Base-by-base conservation (phyloP, 2,888 invertebrate species). In the Acrobasis repandana region DNA sequence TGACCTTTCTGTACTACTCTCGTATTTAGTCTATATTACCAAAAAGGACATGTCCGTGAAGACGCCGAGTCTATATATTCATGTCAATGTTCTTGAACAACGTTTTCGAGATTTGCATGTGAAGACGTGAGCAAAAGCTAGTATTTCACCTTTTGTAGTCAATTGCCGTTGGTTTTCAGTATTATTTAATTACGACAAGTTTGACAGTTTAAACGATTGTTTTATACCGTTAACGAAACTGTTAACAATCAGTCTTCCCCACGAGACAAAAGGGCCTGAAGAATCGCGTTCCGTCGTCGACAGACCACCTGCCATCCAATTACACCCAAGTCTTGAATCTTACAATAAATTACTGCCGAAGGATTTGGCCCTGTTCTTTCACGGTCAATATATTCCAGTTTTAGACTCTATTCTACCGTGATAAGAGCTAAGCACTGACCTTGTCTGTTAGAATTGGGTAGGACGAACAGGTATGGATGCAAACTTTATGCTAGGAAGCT, bases 231-330 rank as follows among this genome's bases (percentile, higher is more conserved):
- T 38, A 49, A 16, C 38, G 50, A 58, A 58, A 36, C 20, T 1
- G 14, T 36, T 36, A 49, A 18, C 58, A 48, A 49, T 49, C 34
- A 15, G 49, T 58, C 58, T 49, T 50, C 46, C 14, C 28, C 36
- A n/a, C 8, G 16, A 49, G 20, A 49, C 49, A 49, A 58, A 49
- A 43, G 58, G 58, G 18, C 48, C 5, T 38, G 46, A n/a, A 48
- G 54, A 60, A 46, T 38, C 16, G 48, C 48, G 33, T 38, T 54
- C 28, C 28, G 20, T 36, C 47, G 36, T 15, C 52, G 20, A 56
- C 48, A 43, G 15, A 51, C 51, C 51, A 57, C 57, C 57, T 57
- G 61, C 51, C n/a, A 34, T 61, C 61, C 46, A 61, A 57, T 61
- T 58, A 61, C 54, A 57, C 34, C 54, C 50, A 33, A 56, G 61